Evolutionary conservation across 1,140 invertebrate genomes (phyloP), one percentile per base, ranked within the genome.

Genomic region (Pogonomyrmex barbatus): DNA sequence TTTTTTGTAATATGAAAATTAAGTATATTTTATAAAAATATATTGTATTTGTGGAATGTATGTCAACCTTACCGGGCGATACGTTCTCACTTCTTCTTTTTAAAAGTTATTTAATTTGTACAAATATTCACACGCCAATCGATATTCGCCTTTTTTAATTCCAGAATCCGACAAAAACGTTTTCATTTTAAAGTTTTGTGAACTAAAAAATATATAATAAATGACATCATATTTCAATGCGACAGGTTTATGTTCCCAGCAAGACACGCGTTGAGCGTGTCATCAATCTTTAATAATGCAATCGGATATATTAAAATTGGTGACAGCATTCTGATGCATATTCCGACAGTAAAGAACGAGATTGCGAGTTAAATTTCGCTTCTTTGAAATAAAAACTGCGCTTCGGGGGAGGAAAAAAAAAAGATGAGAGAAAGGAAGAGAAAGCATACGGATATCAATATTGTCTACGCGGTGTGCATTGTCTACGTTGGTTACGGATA

Each of bases 351-450:
- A 24, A 70, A 71, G 39, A 58, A 70, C 10, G n/a, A 24, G 24
- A 45, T 14, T 24, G 24, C 17, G 6, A 42, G 24, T 82, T 12
- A 60, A 81, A 58, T 56, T 60, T 73, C 10, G 33, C 4, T 14
- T 39, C 30, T 30, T 45, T 12, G 56, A 42, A 42, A 60, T 60
- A 60, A 75, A 73, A 60, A 12, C 30, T 50, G 17, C 30, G 17
- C 14, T 47, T 47, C 8, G 30, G 4, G 24, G 0, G 24, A 0
- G 24, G 0, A 24, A 68, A 67, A 50, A 68, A 8, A 45, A 45
- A 47, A 58, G 39, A 73, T 30, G 17, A 68, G 54, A 83, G 79
- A 83, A 83, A 83, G 68, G 68, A 60, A n/a, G 79, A 83, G 79
- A 83, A 73, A 83, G 68, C 54, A 73, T n/a, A 24, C 36, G 36